Evolutionary conservation across 2,888 invertebrate species (phyloP), one percentile per base, ranked within the genome.

Genomic region (Temnothorax unifasciatus): DNA sequence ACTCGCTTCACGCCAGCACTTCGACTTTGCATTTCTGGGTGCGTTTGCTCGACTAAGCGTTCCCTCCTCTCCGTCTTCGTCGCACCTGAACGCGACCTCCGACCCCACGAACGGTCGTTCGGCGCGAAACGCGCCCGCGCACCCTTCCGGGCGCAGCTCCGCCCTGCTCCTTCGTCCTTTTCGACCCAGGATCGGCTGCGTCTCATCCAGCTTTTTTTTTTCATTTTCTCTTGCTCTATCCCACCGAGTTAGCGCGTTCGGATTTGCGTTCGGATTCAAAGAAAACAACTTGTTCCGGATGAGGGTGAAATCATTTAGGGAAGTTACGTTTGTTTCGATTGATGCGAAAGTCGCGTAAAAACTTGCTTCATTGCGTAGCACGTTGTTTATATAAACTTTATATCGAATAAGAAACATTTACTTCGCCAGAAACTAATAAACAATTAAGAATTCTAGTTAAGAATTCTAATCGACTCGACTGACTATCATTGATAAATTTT

Each of bases 111-210:
- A 88, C 88, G 87, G 85, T 86, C 86, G 87, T 85, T 89, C 89
- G 87, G 82, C 87, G 88, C 89, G 88, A 84, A 88, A 89, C 90
- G 85, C 90, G 88, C 88, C 85, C 90, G 92, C 94, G 94, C 94
- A 94, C 92, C 93, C 92, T 90, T 92, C 86, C 91, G 91, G 91
- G 94, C 94, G 93, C 94, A 94, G 94, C 94, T 93, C 94, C 94
- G 93, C 94, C 94, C 94, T 93, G 91, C 89, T 87, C 85, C 90
- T 90, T 90, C 89, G 87, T 89, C 88, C 90, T 90, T 90, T 90
- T 84, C 84, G 61, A 84, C 29, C 87, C 83, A 79, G 88, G 82
- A 87, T 89, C 90, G 85, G 66, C 57, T 52, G 71, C 57, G 57
- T 66, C 71, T 71, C 38, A 66, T 77, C 50, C 47, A 11, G 15